Percentiles rank a stretch among this genome's conserved stretches.
Conservation (phyloP, 2,888 invertebrate species). For the Neocrepidodera transversa region DNA sequence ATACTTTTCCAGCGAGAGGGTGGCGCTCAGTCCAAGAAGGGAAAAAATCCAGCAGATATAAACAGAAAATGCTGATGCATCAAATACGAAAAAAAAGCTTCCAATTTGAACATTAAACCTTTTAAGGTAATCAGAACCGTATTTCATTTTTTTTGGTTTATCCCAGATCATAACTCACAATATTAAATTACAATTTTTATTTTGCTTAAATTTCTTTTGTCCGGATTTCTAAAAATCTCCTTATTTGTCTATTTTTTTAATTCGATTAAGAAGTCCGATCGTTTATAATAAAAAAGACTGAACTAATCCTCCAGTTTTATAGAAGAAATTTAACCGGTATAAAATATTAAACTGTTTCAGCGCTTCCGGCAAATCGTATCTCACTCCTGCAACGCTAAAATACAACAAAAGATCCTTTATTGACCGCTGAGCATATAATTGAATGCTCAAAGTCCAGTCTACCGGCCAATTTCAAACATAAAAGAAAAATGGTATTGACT, state of each 20-base stretch:
- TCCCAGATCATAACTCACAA: no score
- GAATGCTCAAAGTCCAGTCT: conserved; percentile 21
- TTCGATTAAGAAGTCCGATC: no score
- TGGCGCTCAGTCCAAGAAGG: neutral
- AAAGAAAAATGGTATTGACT: conserved; percentile 26
- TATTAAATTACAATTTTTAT: no score
- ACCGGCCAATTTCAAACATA: conserved; percentile 21
- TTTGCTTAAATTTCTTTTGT: no score
- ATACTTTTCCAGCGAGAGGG: conserved; percentile 10
- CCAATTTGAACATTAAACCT: conserved; percentile 20
- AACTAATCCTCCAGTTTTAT: no score
- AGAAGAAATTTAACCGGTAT: no score
- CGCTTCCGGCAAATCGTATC: neutral
- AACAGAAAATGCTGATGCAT: conserved; percentile 24
- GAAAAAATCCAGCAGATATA: conserved; percentile 13
- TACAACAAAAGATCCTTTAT: conserved; percentile 18
- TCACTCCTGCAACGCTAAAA: conserved; percentile 7
- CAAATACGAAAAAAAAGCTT: conserved; percentile 19
- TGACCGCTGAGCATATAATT: conserved; percentile 24
- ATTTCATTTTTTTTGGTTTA: no score
- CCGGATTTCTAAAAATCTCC: no score
- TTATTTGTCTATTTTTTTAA: no score
- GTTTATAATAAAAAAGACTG: no score
- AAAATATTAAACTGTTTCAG: neutral
- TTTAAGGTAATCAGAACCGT: conserved; percentile 10